Percentiles rank a stretch among this genome's conserved stretches.
Evolutionary conservation across 2,888 invertebrate genomes (phyloP).

Genomic region (Drosophila kambysellisi): DNA sequence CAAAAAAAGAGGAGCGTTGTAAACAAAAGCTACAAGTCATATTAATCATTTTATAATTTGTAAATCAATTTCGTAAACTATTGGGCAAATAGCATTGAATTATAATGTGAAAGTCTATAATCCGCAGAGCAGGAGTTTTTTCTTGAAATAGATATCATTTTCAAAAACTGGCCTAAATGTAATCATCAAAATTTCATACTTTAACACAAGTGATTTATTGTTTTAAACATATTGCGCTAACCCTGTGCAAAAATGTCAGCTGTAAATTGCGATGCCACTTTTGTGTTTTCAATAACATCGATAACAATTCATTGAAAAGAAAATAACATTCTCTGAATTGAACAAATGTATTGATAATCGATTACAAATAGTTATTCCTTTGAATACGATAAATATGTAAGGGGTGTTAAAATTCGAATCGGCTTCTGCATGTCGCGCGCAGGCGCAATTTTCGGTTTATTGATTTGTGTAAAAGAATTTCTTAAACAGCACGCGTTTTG

Average conservation of each 20-base stretch:
- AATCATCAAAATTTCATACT: no score
- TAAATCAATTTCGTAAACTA: neutral
- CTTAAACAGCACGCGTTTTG: slow-evolving; percentile 34
- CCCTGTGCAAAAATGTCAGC: neutral
- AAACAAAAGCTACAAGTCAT: neutral
- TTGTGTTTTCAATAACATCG: slow-evolving; percentile 10
- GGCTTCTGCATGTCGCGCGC: slow-evolving; percentile 12
- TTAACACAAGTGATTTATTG: neutral
- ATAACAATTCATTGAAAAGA: neutral
- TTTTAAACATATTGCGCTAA: no score
- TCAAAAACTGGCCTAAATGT: neutral
- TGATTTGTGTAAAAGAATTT: slow-evolving; percentile 50
- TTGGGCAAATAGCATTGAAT: neutral
- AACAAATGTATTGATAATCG: neutral
- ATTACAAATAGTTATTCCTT: neutral
- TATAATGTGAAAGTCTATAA: neutral
- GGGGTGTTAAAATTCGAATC: neutral
- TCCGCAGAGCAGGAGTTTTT: neutral
- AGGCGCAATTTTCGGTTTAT: slow-evolving; percentile 43
- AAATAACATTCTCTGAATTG: neutral
- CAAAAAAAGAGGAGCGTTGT: neutral
- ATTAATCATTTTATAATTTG: neutral
- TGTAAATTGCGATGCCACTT: neutral
- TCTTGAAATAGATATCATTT: neutral
- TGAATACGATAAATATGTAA: neutral